A percentile compares a stretch with the other conserved stretches of the same genome.
Conservation (phyloP, 2,113 vertebrate genomes). For the Thalassarche chlororhynchos region DNA sequence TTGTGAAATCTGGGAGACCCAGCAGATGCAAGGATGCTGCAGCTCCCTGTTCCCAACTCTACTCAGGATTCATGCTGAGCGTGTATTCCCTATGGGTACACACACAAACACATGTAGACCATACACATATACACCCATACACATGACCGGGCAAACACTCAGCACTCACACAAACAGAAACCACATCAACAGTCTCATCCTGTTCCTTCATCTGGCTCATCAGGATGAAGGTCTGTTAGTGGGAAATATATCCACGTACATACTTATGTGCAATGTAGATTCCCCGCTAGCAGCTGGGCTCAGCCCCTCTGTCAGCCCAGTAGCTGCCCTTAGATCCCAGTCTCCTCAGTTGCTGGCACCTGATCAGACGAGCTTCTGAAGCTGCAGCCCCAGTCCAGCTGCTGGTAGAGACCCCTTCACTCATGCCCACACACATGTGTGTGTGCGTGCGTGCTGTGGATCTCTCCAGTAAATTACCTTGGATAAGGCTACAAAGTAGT, state of each 20-base stretch:
- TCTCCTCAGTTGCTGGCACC: not conserved
- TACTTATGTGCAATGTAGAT: not conserved
- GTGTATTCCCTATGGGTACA: rapidly evolving
- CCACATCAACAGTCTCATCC: not conserved
- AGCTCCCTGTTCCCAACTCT: not conserved
- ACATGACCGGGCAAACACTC: not conserved
- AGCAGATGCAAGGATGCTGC: not conserved
- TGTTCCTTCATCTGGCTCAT: not conserved
- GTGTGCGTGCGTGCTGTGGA: rapidly evolving
- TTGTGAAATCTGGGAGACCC: not conserved
- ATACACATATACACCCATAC: not conserved
- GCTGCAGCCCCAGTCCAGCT: not conserved
- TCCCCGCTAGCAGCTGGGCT: not conserved
- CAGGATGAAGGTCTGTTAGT: not conserved
- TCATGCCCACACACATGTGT: rapidly evolving
- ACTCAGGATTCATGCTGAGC: not conserved
- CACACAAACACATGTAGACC: not conserved
- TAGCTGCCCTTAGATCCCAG: not conserved
- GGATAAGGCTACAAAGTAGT: not conserved
- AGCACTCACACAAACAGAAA: not conserved
- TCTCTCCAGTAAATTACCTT: not conserved
- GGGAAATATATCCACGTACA: not conserved
- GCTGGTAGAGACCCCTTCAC: not conserved
- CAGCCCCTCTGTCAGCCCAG: not conserved
- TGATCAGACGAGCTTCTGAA: not conserved